Evolutionary conservation across 2,113 vertebrate genomes (phyloP).

Genomic region (Pongo pygmaeus): DNA sequence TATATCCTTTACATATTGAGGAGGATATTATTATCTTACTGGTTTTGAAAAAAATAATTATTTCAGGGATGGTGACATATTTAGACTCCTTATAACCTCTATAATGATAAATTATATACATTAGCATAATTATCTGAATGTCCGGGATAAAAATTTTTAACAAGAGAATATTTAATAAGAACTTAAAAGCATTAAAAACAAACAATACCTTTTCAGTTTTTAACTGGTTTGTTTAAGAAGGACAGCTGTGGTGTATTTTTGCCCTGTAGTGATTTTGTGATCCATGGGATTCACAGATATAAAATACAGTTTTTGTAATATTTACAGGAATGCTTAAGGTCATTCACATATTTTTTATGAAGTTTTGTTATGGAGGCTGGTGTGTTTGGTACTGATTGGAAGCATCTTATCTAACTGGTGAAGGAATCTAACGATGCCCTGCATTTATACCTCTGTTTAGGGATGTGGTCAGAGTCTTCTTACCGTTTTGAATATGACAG

Average conservation of each 20-base stretch:
- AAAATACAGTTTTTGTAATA: slow-evolving; percentile 23
- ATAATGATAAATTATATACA: not conserved
- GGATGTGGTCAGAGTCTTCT: not conserved
- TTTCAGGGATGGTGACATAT: slow-evolving; percentile 6
- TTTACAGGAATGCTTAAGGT: not conserved
- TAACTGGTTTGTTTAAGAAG: not conserved
- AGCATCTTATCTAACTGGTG: not conserved
- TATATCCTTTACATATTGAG: not conserved
- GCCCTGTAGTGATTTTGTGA: not conserved
- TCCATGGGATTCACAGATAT: slow-evolving; percentile 17
- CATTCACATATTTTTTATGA: not conserved
- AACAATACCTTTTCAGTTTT: not conserved
- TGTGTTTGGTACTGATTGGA: not conserved
- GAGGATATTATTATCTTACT: not conserved
- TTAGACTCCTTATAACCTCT: not conserved
- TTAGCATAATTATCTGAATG: not conserved
- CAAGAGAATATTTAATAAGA: not conserved
- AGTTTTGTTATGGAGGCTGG: not conserved
- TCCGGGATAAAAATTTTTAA: slow-evolving; percentile 1
- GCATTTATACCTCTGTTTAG: not conserved
- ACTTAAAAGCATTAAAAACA: not conserved
- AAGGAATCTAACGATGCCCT: not conserved
- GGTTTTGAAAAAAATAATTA: slow-evolving; percentile 38
- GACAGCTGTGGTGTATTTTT: not conserved
- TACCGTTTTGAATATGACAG: not conserved